A percentile compares a stretch with the other conserved stretches of the same genome.
Evolutionary conservation across 2,888 invertebrate species (phyloP).

Genomic region (Oscheius sp.): DNA sequence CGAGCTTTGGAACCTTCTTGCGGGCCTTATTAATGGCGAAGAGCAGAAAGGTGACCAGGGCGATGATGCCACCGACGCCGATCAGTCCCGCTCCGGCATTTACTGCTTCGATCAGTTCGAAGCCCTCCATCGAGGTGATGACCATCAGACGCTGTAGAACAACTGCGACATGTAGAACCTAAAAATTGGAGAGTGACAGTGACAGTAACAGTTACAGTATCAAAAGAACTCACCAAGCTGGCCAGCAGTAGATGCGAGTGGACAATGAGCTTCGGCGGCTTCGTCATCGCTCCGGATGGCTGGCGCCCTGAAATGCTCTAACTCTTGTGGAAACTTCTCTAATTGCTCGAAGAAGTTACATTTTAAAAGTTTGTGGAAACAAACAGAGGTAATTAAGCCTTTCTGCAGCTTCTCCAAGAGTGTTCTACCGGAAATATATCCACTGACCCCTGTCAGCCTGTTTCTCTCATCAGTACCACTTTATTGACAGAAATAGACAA

Average conservation of each 20-base stretch:
- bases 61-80: neutral
- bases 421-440: no score
- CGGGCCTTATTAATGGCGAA: constrained; percentile 12
- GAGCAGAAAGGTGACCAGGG: neutral
- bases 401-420: no score
- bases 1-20: constrained; percentile 17
- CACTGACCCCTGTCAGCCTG: no score
- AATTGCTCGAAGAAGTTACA: no score
- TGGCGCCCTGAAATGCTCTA: no score
- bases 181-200: no score
- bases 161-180: neutral
- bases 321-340: no score
- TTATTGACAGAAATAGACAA: no score
- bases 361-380: no score
- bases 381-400: no score
- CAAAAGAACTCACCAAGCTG: constrained; percentile 4
- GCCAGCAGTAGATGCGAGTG: constrained; percentile 11
- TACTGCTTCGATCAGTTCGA: neutral
- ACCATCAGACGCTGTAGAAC: constrained; percentile 19
- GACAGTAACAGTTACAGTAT: neutral
- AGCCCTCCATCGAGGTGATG: neutral
- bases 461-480: no score
- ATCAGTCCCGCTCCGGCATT: constrained; percentile 2
- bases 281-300: neutral
- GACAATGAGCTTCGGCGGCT: neutral